Evolutionary conservation across 2,113 vertebrate genomes (phyloP).

Genomic region (Mesitornis unicolor): DNA sequence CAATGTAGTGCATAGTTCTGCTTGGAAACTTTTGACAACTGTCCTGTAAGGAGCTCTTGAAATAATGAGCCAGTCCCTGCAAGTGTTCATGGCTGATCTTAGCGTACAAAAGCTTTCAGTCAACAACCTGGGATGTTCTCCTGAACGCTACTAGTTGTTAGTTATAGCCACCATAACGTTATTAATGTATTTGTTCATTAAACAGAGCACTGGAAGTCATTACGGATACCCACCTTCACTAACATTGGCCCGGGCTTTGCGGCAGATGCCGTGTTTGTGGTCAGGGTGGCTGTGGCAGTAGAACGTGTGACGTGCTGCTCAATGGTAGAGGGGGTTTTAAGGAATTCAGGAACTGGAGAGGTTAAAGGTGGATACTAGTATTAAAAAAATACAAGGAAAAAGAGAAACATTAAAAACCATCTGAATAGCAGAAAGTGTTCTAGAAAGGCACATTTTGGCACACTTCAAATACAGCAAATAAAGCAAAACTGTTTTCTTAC

Average conservation of each 20-base stretch:
- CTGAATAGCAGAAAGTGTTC: too few relatives aligned
- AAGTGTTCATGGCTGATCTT: not conserved
- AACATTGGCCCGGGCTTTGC: constrained; percentile 85
- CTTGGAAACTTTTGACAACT: not conserved
- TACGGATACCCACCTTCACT: constrained; percentile 84
- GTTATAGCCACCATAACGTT: not conserved
- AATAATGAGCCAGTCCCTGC: not conserved
- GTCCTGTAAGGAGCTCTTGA: not conserved
- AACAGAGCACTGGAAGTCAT: not conserved
- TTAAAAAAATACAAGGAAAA: constrained; percentile 62
- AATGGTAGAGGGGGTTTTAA: constrained; percentile 75
- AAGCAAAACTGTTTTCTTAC: not conserved
- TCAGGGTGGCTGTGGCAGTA: constrained; percentile 54
- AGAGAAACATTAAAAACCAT: constrained; percentile 50
- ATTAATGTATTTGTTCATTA: not conserved
- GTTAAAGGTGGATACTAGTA: constrained; percentile 78
- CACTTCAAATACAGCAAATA: not conserved
- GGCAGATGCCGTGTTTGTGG: constrained; percentile 67
- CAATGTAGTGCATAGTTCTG: not conserved
- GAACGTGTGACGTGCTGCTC: constrained; percentile 68
- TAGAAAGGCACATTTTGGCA: not conserved
- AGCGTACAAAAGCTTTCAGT: not conserved
- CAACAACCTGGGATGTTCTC: not conserved
- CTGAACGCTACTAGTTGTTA: not conserved
- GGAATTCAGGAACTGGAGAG: constrained; percentile 81